Evolutionary conservation across 2,113 vertebrate genomes (phyloP).

Genomic region (Elanus axillaris): DNA sequence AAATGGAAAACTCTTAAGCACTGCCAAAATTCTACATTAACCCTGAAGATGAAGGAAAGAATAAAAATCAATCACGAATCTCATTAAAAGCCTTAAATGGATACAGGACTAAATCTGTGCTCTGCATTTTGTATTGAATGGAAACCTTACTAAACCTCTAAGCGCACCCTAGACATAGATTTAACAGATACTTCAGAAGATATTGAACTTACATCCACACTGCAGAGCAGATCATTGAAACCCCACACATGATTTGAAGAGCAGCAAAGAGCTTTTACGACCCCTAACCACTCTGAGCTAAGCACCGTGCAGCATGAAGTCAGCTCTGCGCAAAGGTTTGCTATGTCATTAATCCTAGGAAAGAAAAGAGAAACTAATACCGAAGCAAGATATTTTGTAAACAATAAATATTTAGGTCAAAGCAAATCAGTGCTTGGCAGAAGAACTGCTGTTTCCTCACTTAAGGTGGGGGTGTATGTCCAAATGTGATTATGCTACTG

Average conservation of each 20-base stretch:
- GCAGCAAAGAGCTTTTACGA: constrained; percentile 74
- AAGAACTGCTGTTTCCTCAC: background rate
- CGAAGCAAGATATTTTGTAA: background rate
- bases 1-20: background rate
- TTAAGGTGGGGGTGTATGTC: background rate
- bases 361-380: background rate
- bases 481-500: too few species aligned
- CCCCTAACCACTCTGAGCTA: constrained; percentile 73
- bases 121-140: background rate
- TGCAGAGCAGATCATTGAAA: constrained; percentile 76
- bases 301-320: constrained; percentile 70
- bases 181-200: background rate
- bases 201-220: constrained; percentile 68
- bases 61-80: background rate
- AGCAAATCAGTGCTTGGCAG: background rate
- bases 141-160: background rate
- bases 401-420: background rate
- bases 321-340: constrained; percentile 71
- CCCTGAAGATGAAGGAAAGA: background rate
- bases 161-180: fast-evolving
- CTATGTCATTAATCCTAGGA: constrained; percentile 70
- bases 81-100: background rate
- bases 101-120: background rate
- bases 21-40: background rate
- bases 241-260: constrained; percentile 78